A percentile compares a stretch with the other conserved stretches of the same genome.
Conservation (phyloP, 1,140 invertebrate genomes). For the Vanessa atalanta region DNA sequence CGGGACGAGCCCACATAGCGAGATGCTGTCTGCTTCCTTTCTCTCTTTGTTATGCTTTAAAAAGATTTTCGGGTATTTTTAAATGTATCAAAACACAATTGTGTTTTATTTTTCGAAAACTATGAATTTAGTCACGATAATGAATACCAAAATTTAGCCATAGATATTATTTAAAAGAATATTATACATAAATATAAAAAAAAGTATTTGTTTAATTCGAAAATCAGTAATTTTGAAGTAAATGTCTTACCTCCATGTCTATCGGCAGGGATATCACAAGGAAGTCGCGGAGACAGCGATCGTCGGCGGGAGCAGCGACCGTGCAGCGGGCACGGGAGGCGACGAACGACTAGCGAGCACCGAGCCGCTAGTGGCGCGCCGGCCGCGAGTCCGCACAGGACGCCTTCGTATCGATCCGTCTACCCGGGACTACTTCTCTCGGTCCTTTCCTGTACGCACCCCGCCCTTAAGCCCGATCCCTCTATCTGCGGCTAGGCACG, state of each 20-base stretch:
- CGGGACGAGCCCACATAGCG: neutral
- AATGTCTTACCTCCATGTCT: constrained; percentile 6
- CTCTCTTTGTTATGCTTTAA: too few relatives aligned
- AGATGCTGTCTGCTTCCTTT: neutral
- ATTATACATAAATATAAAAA: too few relatives aligned
- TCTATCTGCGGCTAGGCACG: constrained; percentile 62
- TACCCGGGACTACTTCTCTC: constrained; percentile 46
- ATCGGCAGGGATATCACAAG: neutral
- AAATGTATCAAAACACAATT: too few relatives aligned
- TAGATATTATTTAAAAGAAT: too few relatives aligned
- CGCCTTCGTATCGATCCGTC: constrained; percentile 68
- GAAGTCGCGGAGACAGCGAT: neutral
- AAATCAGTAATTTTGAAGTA: too few relatives aligned
- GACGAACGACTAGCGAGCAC: neutral
- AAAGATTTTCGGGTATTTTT: too few relatives aligned
- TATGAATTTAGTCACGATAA: too few relatives aligned
- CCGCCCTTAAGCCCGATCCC: constrained; percentile 49
- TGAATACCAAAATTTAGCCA: too few relatives aligned
- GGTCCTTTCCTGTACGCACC: constrained; percentile 50
- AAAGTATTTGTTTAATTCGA: too few relatives aligned
- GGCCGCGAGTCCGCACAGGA: constrained; percentile 49
- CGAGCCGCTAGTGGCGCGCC: constrained; percentile 52
- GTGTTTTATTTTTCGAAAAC: too few relatives aligned
- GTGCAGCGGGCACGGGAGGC: neutral
- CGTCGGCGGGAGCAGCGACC: neutral